phyloP scores from a whole-genome alignment of 2,888 invertebrate genomes.

The Hoplodrina blanda region DNA sequence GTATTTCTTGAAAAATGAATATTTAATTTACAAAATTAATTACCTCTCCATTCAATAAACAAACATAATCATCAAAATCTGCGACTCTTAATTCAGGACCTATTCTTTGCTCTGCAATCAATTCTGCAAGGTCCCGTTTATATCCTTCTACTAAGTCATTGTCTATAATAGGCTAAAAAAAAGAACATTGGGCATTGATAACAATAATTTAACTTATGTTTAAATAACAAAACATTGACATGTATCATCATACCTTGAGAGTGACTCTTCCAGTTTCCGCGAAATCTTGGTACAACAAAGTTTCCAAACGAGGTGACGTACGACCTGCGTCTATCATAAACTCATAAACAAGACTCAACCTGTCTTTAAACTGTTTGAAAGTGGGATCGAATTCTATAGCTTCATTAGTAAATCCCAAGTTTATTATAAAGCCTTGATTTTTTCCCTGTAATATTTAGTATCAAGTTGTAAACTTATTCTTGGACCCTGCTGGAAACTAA shows the following conservation, averaged over 20 bases:
- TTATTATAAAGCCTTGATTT: constrained; percentile 93
- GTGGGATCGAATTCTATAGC: constrained; percentile 93
- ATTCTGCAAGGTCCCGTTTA: constrained; percentile 90
- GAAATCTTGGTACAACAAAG: constrained; percentile 93
- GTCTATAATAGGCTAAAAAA: constrained; percentile 93
- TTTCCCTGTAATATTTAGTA: constrained; percentile 84
- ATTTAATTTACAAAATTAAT: constrained; percentile 1
- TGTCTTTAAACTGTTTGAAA: constrained; percentile 93
- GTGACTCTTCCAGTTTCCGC: constrained; percentile 67
- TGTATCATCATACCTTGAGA: constrained; percentile 73
- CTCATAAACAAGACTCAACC: constrained; percentile 93
- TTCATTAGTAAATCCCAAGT: constrained; percentile 91
- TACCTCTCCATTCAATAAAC: constrained; percentile 93
- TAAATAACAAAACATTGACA: not conserved
- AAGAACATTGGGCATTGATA: not conserved
- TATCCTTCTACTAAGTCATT: constrained; percentile 92
- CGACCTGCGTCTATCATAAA: constrained; percentile 94
- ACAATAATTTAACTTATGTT: not conserved
- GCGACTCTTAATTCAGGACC: constrained; percentile 93
- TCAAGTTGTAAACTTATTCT: not conserved
- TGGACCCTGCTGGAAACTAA: not conserved
- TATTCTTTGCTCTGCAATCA: constrained; percentile 93
- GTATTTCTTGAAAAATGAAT: too few species aligned
- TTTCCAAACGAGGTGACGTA: constrained; percentile 95
- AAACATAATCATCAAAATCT: constrained; percentile 95